Conservation (phyloP, 2,113 vertebrate genomes). For the Equus quagga region DNA sequence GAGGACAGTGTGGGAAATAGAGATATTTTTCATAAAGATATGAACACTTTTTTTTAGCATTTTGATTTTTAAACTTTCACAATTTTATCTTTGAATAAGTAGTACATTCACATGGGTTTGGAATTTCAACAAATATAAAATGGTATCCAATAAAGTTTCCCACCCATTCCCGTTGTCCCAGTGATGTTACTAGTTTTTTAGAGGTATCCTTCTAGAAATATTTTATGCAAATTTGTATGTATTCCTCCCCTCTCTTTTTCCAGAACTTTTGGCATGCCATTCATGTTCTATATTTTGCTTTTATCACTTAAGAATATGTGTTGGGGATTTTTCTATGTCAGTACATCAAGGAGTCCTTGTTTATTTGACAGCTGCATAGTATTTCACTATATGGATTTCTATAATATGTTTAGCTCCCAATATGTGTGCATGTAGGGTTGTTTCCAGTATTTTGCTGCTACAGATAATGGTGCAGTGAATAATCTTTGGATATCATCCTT, state of each 20-base stretch:
- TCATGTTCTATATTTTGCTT: not conserved
- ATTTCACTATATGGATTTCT: not conserved
- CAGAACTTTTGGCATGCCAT: not conserved
- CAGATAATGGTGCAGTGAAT: not conserved
- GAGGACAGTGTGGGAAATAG: not conserved
- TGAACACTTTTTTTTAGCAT: not conserved
- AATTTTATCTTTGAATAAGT: not conserved
- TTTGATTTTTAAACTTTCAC: conserved; percentile 18
- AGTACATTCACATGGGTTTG: not conserved
- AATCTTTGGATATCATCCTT: not conserved
- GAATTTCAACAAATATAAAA: conserved; percentile 3
- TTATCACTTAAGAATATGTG: not conserved
- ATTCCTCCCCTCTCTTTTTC: not conserved
- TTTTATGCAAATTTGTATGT: not conserved
- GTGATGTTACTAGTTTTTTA: not conserved
- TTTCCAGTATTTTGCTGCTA: not conserved
- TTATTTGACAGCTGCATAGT: not conserved
- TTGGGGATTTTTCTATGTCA: not conserved
- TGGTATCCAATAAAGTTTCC: not conserved
- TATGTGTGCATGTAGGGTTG: not conserved
- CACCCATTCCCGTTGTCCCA: not conserved
- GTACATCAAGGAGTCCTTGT: not conserved
- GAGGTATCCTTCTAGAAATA: not conserved
- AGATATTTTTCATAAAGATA: not conserved
- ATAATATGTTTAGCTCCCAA: not conserved